Evolutionary conservation across 2,113 vertebrate species (phyloP).

Genomic region (Calidris pugnax): DNA sequence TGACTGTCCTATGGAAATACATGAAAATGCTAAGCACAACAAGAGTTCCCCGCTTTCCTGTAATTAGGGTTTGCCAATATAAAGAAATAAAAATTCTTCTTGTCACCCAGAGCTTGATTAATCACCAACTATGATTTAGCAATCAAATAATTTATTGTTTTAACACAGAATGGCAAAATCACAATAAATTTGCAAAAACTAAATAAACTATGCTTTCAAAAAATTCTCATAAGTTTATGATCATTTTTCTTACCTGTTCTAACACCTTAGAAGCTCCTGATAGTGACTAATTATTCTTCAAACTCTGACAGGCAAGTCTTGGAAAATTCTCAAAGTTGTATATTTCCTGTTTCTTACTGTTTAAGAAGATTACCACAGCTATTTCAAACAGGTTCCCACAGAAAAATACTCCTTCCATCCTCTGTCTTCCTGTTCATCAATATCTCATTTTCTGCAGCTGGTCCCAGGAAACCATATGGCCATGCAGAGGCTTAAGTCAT

Average conservation of each 20-base stretch:
- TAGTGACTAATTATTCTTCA: neutral
- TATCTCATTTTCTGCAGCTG: neutral
- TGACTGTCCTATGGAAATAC: neutral
- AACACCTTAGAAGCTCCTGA: neutral
- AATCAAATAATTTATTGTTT: neutral
- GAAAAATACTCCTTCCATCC: neutral
- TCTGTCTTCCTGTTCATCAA: neutral
- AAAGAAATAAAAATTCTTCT: neutral
- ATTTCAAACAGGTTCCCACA: neutral
- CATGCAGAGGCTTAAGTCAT: neutral
- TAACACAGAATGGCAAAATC: neutral
- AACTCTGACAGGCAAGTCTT: neutral
- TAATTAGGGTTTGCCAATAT: neutral
- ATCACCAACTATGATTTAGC: neutral
- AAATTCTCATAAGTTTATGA: neutral
- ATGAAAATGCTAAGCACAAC: neutral
- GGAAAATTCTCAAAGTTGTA: neutral
- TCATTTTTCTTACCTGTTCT: neutral
- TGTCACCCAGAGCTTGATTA: neutral
- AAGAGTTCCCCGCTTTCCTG: neutral
- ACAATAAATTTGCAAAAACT: neutral
- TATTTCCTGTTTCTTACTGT: neutral
- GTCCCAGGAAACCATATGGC: neutral
- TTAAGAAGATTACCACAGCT: neutral
- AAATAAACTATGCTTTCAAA: neutral